Percentiles rank a stretch among this genome's conserved stretches.
phyloP scores from a whole-genome alignment of 2,797 vertebrate genomes.

The Pampus argenteus region DNA sequence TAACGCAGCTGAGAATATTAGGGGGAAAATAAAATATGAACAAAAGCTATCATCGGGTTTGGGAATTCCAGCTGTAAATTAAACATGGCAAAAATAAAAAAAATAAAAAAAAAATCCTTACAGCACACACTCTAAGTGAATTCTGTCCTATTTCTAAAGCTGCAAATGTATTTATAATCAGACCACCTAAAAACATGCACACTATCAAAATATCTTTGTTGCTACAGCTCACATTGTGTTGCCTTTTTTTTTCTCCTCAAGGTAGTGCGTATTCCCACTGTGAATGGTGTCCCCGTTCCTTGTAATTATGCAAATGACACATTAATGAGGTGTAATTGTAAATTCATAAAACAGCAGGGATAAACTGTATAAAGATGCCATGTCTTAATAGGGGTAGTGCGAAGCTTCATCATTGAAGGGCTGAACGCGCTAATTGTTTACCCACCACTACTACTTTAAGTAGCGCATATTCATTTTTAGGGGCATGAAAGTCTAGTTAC shows the following conservation, averaged over 20 bases:
- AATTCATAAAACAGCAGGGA: conserved; percentile 90
- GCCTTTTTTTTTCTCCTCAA: conserved; percentile 56
- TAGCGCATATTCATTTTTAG: conserved; percentile 80
- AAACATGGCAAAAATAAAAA: conserved; percentile 10
- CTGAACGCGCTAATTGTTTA: conserved; percentile 86
- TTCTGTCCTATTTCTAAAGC: conserved; percentile 46
- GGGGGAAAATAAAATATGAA: conserved; percentile 40
- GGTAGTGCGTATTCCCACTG: conserved; percentile 80
- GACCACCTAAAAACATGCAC: conserved; percentile 39
- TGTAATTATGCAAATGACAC: conserved; percentile 90
- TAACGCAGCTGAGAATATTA: conserved; percentile 56
- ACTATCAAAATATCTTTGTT: conserved; percentile 40
- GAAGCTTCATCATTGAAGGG: conserved; percentile 81
- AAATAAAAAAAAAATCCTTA: conserved; percentile 9
- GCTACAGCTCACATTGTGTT: conserved; percentile 32
- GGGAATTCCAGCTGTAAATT: conserved; percentile 40
- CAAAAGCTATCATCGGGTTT: conserved; percentile 44
- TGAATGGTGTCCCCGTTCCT: conserved; percentile 82
- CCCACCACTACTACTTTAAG: conserved; percentile 85
- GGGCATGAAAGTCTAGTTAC: conserved; percentile 74
- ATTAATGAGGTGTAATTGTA: conserved; percentile 90
- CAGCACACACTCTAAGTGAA: conserved; percentile 1
- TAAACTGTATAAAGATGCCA: conserved; percentile 85
- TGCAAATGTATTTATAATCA: conserved; percentile 57
- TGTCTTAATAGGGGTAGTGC: conserved; percentile 81